These are phyloP conservation scores for Oncopodura yosiiana DNA, from an alignment of 1,140 invertebrate genomes.

Conservation along the genomic window DNA sequence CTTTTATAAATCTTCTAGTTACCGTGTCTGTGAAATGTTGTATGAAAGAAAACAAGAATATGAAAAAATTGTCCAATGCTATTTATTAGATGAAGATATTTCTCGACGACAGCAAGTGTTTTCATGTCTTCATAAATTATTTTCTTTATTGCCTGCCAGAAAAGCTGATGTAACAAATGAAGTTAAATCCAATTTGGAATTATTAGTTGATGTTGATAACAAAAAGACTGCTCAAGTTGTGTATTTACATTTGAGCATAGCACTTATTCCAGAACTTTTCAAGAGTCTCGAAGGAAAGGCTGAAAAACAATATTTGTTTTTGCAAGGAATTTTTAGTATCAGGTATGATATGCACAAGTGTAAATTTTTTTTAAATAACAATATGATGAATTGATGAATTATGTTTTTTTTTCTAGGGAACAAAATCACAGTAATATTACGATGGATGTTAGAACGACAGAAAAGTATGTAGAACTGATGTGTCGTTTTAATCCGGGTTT, in stretches of 20 bases:
- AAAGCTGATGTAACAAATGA: slow-evolving; percentile 29
- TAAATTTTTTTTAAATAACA: not conserved
- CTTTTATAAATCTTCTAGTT: slow-evolving; percentile 41
- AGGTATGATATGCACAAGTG: slow-evolving; percentile 39
- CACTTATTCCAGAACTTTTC: slow-evolving; percentile 36
- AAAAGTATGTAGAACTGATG: slow-evolving; percentile 57
- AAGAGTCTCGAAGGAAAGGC: slow-evolving; percentile 41
- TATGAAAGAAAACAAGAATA: slow-evolving; percentile 49
- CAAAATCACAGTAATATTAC: slow-evolving; percentile 36
- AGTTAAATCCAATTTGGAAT: slow-evolving; percentile 22
- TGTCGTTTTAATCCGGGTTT: slow-evolving; percentile 50
- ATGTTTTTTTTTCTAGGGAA: slow-evolving; percentile 33
- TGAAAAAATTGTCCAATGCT: slow-evolving; percentile 50
- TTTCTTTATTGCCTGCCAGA: slow-evolving; percentile 35
- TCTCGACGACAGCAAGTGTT: slow-evolving; percentile 43
- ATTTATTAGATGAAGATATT: slow-evolving; percentile 49
- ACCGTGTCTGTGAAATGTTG: slow-evolving; percentile 52
- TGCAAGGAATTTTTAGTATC: slow-evolving; percentile 52
- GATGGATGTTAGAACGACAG: slow-evolving; percentile 47
- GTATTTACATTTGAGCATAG: slow-evolving; percentile 34
- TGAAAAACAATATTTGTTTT: slow-evolving; percentile 49
- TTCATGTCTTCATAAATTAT: slow-evolving; percentile 38
- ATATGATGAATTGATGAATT: not conserved
- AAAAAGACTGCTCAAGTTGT: slow-evolving; percentile 39
- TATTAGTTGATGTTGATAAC: slow-evolving; percentile 43